These are phyloP conservation scores for Hartigia nigra DNA, from an alignment of 2,888 invertebrate genomes.

Conservation along the genomic window DNA sequence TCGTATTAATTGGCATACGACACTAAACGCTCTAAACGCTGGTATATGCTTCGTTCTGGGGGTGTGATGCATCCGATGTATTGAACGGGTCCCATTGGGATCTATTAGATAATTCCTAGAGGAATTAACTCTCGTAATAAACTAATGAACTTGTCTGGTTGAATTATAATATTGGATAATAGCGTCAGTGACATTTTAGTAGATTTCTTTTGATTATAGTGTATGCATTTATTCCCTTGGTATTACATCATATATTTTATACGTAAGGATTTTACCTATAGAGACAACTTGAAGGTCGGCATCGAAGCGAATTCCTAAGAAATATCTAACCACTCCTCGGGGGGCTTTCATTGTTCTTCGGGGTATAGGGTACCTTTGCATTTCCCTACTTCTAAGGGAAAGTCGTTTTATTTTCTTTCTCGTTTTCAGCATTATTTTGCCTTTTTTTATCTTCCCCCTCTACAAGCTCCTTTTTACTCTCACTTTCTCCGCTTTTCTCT, in stretches of 20 bases:
- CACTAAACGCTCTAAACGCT: slow-evolving; percentile 40
- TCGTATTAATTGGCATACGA: slow-evolving; percentile 59
- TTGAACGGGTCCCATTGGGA: neutral
- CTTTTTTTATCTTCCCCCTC: neutral
- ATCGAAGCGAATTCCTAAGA: neutral
- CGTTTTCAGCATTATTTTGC: neutral
- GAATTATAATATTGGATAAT: neutral
- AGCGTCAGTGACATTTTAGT: neutral
- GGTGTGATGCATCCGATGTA: neutral
- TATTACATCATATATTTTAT: neutral
- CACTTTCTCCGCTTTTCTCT: neutral
- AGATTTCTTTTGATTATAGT: neutral
- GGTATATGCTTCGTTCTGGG: slow-evolving; percentile 8
- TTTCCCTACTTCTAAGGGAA: neutral
- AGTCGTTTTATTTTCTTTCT: neutral
- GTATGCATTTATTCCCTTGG: neutral
- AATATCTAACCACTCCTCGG: neutral
- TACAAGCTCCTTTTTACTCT: neutral
- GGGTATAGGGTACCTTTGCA: neutral
- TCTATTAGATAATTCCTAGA: neutral
- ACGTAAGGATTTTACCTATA: neutral
- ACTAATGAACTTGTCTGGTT: neutral
- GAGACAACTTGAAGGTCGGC: neutral
- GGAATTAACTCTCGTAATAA: neutral
- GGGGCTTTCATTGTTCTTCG: neutral